These are phyloP conservation scores for Crocallis elinguaria DNA, from an alignment of 2,888 invertebrate genomes.

Conservation along the genomic window DNA sequence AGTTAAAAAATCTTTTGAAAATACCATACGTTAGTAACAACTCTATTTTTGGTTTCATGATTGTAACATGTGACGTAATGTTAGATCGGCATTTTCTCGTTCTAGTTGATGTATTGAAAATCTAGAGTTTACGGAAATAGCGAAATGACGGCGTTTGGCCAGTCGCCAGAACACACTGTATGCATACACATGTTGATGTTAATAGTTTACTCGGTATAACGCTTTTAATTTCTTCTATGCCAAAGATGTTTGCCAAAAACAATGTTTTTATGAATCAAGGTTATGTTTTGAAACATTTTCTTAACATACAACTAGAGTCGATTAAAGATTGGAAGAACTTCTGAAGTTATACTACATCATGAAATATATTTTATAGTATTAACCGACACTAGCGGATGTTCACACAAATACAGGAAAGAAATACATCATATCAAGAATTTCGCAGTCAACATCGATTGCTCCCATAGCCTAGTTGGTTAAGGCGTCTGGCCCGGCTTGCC, in stretches of 20 bases:
- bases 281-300: conserved; percentile 5
- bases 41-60: not conserved
- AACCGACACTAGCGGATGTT: no score
- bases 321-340: not conserved
- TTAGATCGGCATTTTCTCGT: conserved; percentile 1
- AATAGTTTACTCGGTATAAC: conserved; percentile 13
- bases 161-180: conserved; percentile 29
- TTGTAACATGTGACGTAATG: not conserved
- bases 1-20: no score
- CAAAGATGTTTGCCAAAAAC: conserved; percentile 4
- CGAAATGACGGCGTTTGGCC: conserved; percentile 60
- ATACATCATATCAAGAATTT: no score
- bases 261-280: conserved; percentile 13
- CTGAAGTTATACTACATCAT: not conserved
- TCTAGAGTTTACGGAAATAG: conserved; percentile 67
- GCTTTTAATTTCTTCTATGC: conserved; percentile 15
- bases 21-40: no score
- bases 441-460: no score
- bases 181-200: conserved; percentile 11
- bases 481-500: no score
- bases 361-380: not conserved
- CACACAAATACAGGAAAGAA: no score
- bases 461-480: no score
- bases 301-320: not conserved
- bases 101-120: conserved; percentile 41